Percentiles rank a stretch among this genome's conserved stretches.
Conservation (phyloP, 2,797 vertebrate species). For the Labeo calbasu region DNA sequence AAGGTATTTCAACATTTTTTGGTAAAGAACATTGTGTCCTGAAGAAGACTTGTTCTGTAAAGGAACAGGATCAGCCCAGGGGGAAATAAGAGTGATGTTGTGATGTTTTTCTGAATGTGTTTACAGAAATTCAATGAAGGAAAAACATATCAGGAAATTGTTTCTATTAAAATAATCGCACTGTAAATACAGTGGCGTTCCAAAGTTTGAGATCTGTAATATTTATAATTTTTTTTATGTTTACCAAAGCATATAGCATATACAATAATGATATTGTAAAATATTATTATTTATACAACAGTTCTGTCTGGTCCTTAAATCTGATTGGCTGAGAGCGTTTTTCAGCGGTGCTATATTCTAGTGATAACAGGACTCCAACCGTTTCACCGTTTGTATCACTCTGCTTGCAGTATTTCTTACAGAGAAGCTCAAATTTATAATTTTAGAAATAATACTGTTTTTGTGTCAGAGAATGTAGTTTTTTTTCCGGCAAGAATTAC, state of each 20-base stretch:
- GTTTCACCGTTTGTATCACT: neutral
- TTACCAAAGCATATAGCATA: neutral
- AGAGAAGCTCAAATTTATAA: neutral
- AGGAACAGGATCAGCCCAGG: neutral
- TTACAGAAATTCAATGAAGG: neutral
- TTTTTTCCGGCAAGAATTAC: neutral
- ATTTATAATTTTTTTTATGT: neutral
- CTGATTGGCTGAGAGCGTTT: neutral
- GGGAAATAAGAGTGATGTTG: neutral
- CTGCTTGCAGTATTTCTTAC: neutral
- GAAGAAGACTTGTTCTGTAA: neutral
- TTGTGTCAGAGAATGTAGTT: neutral
- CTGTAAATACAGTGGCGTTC: neutral
- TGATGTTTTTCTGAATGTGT: neutral
- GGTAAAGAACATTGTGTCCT: conserved; percentile 13
- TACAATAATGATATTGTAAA: neutral
- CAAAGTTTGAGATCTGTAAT: neutral
- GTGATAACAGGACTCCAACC: neutral
- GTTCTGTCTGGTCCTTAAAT: neutral
- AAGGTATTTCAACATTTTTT: conserved; percentile 30
- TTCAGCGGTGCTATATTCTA: no score
- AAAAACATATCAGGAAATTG: neutral
- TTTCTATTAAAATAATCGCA: neutral
- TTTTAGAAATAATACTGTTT: neutral
- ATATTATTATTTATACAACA: no score